Conservation (phyloP, 1,140 invertebrate species). For the Drosophila lini region DNA sequence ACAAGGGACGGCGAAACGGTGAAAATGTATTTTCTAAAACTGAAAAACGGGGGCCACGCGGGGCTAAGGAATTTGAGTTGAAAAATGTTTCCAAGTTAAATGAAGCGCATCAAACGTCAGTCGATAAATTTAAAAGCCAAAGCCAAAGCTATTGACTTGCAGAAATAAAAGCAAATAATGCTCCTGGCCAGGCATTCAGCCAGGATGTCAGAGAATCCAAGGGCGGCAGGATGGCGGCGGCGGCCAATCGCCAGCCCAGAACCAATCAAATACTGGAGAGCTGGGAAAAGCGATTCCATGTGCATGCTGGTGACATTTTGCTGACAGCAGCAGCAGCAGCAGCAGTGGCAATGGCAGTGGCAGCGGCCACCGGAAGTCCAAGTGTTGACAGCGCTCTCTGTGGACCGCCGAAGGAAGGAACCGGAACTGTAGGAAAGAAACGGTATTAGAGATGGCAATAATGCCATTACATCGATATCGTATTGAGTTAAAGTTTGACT, state of each 20-base stretch:
- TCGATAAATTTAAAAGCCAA: conserved; percentile 83
- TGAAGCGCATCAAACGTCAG: conserved; percentile 82
- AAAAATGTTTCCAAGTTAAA: conserved; percentile 83
- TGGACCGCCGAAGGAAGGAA: conserved; percentile 49
- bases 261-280: conserved; percentile 49
- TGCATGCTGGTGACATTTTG: conserved; percentile 78
- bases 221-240: conserved; percentile 16
- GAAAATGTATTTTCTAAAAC: conserved; percentile 52
- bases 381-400: conserved; percentile 77
- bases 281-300: conserved; percentile 60
- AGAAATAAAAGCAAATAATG: conserved; percentile 81
- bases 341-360: conserved; percentile 11
- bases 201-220: conserved; percentile 11
- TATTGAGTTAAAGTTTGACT: neutral
- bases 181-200: conserved; percentile 42
- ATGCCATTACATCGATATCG: neutral
- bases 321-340: conserved; percentile 63
- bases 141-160: conserved; percentile 81
- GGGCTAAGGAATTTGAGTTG: conserved; percentile 54
- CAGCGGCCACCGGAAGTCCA: conserved; percentile 63
- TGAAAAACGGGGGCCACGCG: conserved; percentile 7
- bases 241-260: conserved; percentile 42
- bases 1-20: neutral
- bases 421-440: conserved; percentile 14
- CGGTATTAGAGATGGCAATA: conserved; percentile 13